Conservation (phyloP, 1,140 invertebrate species). For the Drosophila rhopaloa region DNA sequence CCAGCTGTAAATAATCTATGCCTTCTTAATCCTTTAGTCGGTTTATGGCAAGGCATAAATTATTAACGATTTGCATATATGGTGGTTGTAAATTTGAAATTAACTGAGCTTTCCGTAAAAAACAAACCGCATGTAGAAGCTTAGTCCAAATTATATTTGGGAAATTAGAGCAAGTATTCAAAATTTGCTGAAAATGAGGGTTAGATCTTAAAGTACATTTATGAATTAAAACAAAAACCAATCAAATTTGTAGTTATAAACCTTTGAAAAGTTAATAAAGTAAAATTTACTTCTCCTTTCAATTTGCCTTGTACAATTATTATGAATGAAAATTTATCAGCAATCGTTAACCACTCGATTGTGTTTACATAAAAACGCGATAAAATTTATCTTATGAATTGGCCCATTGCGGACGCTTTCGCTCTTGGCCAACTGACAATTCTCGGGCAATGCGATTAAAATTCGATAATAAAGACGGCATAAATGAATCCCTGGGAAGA, state of each 20-base stretch:
- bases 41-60: conserved; percentile 29
- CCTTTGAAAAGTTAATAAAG: neutral
- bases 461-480: conserved; percentile 28
- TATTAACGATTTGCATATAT: conserved; percentile 14
- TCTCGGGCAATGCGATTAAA: conserved; percentile 34
- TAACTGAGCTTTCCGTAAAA: neutral
- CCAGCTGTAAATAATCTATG: conserved; percentile 35
- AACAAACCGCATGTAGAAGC: too few species aligned
- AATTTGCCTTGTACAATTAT: conserved; percentile 6
- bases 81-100: neutral
- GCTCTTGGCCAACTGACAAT: conserved; percentile 31
- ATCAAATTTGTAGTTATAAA: neutral
- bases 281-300: neutral
- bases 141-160: too few species aligned
- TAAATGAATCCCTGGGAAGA: conserved; percentile 20
- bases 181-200: too few species aligned
- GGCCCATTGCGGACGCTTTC: conserved; percentile 1
- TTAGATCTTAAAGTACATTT: too few species aligned
- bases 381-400: conserved; percentile 25
- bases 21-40: conserved; percentile 29
- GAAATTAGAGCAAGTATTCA: too few species aligned
- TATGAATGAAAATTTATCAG: conserved; percentile 7
- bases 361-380: conserved; percentile 32
- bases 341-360: conserved; percentile 31
- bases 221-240: neutral